A percentile compares a stretch with the other conserved stretches of the same genome.
Conservation (phyloP, 2,797 vertebrate species). For the Gouania willdenowi region DNA sequence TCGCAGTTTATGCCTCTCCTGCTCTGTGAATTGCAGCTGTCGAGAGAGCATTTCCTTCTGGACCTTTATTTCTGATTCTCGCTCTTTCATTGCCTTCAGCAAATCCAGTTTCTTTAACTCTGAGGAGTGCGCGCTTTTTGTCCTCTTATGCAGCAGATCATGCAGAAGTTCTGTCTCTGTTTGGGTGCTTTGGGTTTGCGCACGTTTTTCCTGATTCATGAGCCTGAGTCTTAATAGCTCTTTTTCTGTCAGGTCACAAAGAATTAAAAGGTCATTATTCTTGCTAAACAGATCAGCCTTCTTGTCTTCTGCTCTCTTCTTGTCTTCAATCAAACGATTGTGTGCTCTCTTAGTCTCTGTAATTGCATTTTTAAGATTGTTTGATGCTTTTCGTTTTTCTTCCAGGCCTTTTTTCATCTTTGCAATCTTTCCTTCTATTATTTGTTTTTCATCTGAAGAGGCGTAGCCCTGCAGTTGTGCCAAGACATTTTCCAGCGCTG, state of each 20-base stretch:
- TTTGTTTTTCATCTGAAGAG: slow-evolving; percentile 77
- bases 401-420: slow-evolving; percentile 77
- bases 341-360: slow-evolving; percentile 89
- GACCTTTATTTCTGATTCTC: slow-evolving; percentile 81
- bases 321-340: too few species aligned
- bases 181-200: slow-evolving; percentile 86
- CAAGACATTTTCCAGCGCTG: slow-evolving; percentile 78
- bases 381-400: slow-evolving; percentile 71
- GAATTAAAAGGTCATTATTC: slow-evolving; percentile 78
- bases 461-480: slow-evolving; percentile 80
- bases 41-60: slow-evolving; percentile 80
- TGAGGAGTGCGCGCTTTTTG: slow-evolving; percentile 80
- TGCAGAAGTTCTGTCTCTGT: slow-evolving; percentile 78
- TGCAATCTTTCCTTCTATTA: slow-evolving; percentile 74
- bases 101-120: slow-evolving; percentile 84
- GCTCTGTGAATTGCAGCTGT: slow-evolving; percentile 81
- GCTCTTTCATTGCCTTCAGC: slow-evolving; percentile 78
- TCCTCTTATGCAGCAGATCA: slow-evolving; percentile 78
- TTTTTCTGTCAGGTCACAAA: slow-evolving; percentile 79
- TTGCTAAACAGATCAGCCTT: slow-evolving; percentile 71
- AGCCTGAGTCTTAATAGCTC: slow-evolving; percentile 79
- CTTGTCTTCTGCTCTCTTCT: slow-evolving; percentile 77
- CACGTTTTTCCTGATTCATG: slow-evolving; percentile 86
- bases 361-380: slow-evolving; percentile 67
- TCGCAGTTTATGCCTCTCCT: slow-evolving; percentile 85